Evolutionary conservation across 37 sponge, comb jelly and placozoan genomes (phyloP).

Genomic region (Ephydatia muelleri): DNA sequence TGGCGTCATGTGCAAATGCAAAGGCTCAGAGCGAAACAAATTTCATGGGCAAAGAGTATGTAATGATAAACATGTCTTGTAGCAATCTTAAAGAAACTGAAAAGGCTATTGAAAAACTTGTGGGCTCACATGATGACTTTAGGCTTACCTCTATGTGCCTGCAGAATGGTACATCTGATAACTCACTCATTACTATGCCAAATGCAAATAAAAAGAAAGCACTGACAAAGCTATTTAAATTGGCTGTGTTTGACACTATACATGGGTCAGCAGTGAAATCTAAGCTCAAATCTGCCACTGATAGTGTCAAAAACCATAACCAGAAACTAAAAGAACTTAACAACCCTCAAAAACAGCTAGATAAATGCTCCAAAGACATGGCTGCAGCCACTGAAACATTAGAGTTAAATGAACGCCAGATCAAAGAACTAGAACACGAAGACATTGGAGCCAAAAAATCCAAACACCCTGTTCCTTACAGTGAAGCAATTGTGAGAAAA

Average conservation of each 20-base stretch:
- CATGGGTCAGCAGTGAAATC: neutral
- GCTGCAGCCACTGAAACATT: neutral
- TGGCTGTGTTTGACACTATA: neutral
- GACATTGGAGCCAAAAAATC: neutral
- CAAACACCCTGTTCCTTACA: neutral
- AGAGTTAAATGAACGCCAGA: neutral
- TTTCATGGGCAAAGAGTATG: neutral
- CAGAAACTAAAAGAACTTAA: neutral
- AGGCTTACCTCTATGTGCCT: neutral
- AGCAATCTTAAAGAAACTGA: neutral
- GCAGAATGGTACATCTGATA: neutral
- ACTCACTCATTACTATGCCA: neutral
- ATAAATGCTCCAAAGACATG: neutral
- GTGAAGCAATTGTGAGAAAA: neutral
- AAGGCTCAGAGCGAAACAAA: neutral
- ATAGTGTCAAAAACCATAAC: neutral
- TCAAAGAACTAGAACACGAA: neutral
- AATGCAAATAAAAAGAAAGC: neutral
- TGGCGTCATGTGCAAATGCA: neutral
- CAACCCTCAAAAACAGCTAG: neutral
- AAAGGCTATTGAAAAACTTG: neutral
- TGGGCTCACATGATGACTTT: neutral
- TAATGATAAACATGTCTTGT: neutral
- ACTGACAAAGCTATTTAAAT: neutral
- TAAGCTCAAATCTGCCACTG: neutral